Conservation (phyloP, 2,888 invertebrate genomes). For the Sinotaia quadrata region DNA sequence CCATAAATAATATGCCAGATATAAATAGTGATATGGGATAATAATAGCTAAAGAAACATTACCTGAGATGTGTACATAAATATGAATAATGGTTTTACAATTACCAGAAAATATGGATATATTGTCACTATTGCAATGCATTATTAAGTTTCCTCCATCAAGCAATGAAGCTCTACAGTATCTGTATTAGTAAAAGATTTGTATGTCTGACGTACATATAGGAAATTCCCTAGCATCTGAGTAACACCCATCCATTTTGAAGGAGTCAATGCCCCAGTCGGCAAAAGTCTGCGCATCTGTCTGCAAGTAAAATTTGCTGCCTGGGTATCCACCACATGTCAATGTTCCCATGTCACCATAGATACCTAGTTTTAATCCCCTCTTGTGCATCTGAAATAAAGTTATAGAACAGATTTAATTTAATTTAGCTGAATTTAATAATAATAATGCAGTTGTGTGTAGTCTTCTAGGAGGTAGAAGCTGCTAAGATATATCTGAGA, state of each 20-base stretch:
- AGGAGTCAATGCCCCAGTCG: conserved; percentile 94
- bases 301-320: conserved; percentile 88
- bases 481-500: too few species aligned
- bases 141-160: too few species aligned
- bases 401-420: neutral
- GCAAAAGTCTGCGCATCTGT: conserved; percentile 93
- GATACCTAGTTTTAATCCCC: conserved; percentile 94
- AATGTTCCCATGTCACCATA: conserved; percentile 98
- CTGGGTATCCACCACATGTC: conserved; percentile 98
- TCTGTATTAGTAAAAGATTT: neutral
- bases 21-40: too few species aligned
- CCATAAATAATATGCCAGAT: too few species aligned
- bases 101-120: too few species aligned
- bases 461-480: too few species aligned
- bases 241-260: conserved; percentile 97
- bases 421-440: too few species aligned
- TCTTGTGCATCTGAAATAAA: conserved; percentile 54
- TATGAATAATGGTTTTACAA: too few species aligned
- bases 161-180: neutral
- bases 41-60: too few species aligned
- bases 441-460: too few species aligned
- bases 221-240: conserved; percentile 80
- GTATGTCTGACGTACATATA: conserved; percentile 57
- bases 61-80: too few species aligned
- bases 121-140: too few species aligned